Base-by-base conservation (phyloP, 2,797 vertebrate genomes). In the Chanos chanos region DNA sequence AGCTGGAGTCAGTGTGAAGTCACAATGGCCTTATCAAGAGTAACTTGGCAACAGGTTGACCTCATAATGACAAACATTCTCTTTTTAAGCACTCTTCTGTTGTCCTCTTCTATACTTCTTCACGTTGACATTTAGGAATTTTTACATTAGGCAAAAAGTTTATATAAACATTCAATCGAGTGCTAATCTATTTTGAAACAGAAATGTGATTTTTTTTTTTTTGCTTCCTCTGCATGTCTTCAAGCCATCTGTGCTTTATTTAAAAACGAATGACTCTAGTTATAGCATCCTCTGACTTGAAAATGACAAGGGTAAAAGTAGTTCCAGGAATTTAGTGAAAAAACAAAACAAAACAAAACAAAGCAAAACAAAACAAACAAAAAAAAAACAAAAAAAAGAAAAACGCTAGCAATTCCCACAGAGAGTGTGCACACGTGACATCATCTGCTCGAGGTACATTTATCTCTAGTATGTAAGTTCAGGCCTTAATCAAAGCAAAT, bases 381-480 rank as follows among this genome's bases (percentile, higher is more conserved):
- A n/a, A n/a, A n/a, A n/a, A n/a, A n/a, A n/a, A n/a, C n/a, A n/a
- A n/a, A n/a, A n/a, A n/a, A n/a, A n/a, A n/a, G n/a, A n/a, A n/a
- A n/a, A n/a, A n/a, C n/a, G n/a, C 10, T 37, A 64, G 4, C 18
- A 52, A 37, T 40, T 70, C 49, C 74, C 34, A 51, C 55, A 41
- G 48, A 56, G 64, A 41, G 21, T 44, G 27, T 44, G 27, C 45
- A 49, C n/a, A 25, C 25, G 49, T 72, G 70, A 74, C 64, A 61
- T 76, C 71, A 78, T 74, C 2, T 36, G 50, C 57, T 63, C 64
- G 30, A 45, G 18, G 52, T 62, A 24, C 41, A 58, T 63, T 71
- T 66, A 68, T 70, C 71, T 68, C 48, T 30, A 55, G 67, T 69
- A 61, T 55, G 57, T 61, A 22, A 12, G 65, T 52, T 60, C 71